Evolutionary conservation across 2,113 vertebrate genomes (phyloP).

Genomic region (Paedocypris sp.): DNA sequence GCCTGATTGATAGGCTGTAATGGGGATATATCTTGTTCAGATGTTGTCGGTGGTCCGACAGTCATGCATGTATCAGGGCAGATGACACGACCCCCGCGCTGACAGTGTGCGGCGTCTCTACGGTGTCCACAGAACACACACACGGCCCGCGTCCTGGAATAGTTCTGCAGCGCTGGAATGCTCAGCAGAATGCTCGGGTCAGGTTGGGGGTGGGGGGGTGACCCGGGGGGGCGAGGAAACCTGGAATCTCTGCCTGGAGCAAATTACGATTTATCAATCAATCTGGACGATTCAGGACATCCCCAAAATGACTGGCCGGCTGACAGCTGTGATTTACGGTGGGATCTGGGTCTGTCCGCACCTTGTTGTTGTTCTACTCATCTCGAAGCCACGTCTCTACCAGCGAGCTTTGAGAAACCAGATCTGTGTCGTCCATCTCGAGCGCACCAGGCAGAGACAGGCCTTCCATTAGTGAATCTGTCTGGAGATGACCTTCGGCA

Average conservation of each 20-base stretch:
- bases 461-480: conserved; percentile 49
- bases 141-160: conserved; percentile 52
- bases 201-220: conserved; percentile 16
- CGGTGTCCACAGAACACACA: conserved; percentile 21
- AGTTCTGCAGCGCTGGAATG: conserved; percentile 56
- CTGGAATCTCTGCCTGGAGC: conserved; percentile 42
- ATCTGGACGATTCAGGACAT: conserved; percentile 34
- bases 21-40: not conserved
- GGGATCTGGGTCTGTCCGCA: conserved; percentile 47
- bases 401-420: conserved; percentile 51
- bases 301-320: conserved; percentile 41
- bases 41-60: not conserved
- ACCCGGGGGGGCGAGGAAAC: conserved; percentile 31
- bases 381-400: conserved; percentile 17
- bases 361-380: conserved; percentile 47
- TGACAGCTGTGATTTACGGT: conserved; percentile 43
- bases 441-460: conserved; percentile 48
- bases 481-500: conserved; percentile 49
- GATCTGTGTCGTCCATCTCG: conserved; percentile 53
- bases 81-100: not conserved
- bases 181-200: conserved; percentile 43
- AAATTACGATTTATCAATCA: conserved; percentile 46
- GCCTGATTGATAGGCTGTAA: not conserved
- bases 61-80: conserved; percentile 2
- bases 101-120: conserved; percentile 24